Base-by-base conservation (phyloP, 2,888 invertebrate species). In the Nebria brevicollis region DNA sequence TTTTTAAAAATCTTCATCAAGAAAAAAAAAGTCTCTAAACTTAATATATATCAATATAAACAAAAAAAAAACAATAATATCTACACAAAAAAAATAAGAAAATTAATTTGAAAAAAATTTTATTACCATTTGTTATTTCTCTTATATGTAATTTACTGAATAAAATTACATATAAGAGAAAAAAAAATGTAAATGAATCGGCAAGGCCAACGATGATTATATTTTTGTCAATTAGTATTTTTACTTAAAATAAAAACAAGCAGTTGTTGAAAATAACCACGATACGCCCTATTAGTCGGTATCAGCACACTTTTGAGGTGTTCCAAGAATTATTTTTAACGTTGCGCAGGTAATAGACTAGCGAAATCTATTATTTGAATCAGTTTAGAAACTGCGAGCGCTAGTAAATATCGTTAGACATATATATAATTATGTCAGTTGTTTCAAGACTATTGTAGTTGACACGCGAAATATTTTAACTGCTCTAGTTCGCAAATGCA, bases 321-420 rank as follows among this genome's bases (percentile, higher is more conserved):
- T 74, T 42, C 74, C 65, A 15, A 75, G 11, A 20, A 64, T 75
- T 75, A 75, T 75, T 75, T 75, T 75, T 75, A 75, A 75, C 74
- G 13, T 41, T 34, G 25, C 20, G 75, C 75, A 75, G 75, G 75
- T 75, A 75, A 75, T 34, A 68, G 25, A 54, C 54, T 54, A 54
- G 54, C 8, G 13, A 54, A 54, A 8, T 54, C 54, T 54, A 54
- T 54, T 54, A 54, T 8, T 54, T 54, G 54, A 54, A 54, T 54
- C 54, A 13, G 54, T 54, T 11, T 54, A 6, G 8, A 54, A 54
- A 54, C 13, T 11, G 13, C 54, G 8, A 54, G 54, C 54, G 54
- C 13, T 8, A 54, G 54, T 54, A 54, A 54, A 54, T 54, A 54
- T 11, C 13, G 54, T 54, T 54, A 54, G 54, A 54, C 54, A 54